These are phyloP conservation scores for Phylloscopus trochilus DNA, from an alignment of 2,113 vertebrate genomes.

Conservation along the genomic window DNA sequence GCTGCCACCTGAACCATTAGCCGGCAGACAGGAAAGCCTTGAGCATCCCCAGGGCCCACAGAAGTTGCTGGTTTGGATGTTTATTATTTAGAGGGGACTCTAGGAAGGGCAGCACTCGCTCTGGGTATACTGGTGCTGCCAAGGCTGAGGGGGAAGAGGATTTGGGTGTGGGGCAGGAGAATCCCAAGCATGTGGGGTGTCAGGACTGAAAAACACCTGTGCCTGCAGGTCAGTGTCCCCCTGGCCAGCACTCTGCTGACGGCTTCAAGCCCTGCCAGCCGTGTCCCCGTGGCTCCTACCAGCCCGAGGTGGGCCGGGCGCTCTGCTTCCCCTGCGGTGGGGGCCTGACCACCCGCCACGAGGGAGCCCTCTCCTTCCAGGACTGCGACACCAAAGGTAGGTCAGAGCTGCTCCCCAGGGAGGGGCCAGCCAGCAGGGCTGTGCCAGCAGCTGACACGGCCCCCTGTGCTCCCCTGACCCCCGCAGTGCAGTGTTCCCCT, in stretches of 20 bases:
- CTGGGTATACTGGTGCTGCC: background rate
- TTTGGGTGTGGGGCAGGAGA: background rate
- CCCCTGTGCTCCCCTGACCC: background rate
- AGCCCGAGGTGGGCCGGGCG: conserved; percentile 88
- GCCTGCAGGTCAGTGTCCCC: conserved; percentile 86
- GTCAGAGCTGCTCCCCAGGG: background rate
- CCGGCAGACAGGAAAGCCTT: background rate
- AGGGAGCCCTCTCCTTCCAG: conserved; percentile 91
- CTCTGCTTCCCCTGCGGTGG: conserved; percentile 94
- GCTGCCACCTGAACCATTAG: background rate
- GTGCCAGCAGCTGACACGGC: background rate
- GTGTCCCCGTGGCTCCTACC: conserved; percentile 88
- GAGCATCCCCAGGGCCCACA: background rate
- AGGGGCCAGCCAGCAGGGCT: background rate
- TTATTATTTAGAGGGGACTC: background rate
- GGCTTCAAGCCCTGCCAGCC: conserved; percentile 93
- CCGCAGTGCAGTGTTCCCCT: conserved; percentile 90
- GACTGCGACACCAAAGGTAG: conserved; percentile 97
- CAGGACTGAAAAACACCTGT: background rate
- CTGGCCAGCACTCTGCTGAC: conserved; percentile 86
- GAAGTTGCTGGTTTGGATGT: background rate
- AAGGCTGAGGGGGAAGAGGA: background rate
- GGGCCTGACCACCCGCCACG: conserved; percentile 88
- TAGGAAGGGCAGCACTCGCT: background rate
- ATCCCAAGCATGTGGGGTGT: background rate